Evolutionary conservation across 2,888 invertebrate genomes (phyloP), one percentile per base, ranked within the genome.

Genomic region (Limnephilus lunatus): DNA sequence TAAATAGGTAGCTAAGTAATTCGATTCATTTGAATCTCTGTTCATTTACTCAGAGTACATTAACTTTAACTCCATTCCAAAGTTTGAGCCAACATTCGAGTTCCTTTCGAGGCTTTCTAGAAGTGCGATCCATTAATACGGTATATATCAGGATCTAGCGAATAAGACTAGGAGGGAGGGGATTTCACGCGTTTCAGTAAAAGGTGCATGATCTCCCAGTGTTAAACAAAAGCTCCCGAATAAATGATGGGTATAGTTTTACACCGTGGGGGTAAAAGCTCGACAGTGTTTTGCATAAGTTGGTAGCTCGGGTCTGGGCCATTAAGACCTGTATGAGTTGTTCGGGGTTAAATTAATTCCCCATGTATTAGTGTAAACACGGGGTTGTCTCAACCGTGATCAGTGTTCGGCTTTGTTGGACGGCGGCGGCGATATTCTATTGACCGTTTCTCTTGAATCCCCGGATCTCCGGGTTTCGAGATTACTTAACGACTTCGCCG

Each of bases 401-500:
- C 90, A 81, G 90, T 90, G 90, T 90, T 82, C n/a, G 81, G 81
- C 31, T 90, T 90, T 90, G 90, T 90, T 90, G 44, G 90, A 44
- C 82, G 48, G 82, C 7, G 9, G 90, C 53, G 82, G 82, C 90
- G 53, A 90, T 90, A 90, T 82, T 90, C 90, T 82, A 82, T 90
- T 90, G 90, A 90, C 81, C 48, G 90, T 30, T 80, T 87, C 82
- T 44, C 14, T 31, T 4, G 88, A 25, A 53, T 39, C 31, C 7
- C 14, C 32, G 48, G 80, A 91, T 81, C 53, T 88, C n/a, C 4
- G 82, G 91, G 48, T 25, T 7, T 30, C 30, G 53, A 81, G 88
- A 91, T 91, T 91, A 82, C 88, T 91, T 91, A 91, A 91, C 91
- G 87, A 91, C 87, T 91, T 88, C 11, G 81, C 30, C 35, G 19